phyloP scores from a whole-genome alignment of 1,140 invertebrate genomes.

The Pantala flavescens region DNA sequence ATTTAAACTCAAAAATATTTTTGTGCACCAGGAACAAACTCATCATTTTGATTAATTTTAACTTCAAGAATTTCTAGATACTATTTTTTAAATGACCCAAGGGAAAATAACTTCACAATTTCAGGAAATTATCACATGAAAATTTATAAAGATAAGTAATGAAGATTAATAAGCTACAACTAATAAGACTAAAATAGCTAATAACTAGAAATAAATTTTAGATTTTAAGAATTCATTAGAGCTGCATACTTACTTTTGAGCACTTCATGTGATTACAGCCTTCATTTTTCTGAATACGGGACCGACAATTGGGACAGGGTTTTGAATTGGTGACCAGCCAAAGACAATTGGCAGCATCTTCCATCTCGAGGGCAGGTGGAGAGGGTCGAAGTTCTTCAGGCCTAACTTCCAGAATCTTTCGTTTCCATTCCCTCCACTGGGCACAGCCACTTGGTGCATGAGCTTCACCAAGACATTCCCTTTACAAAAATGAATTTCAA shows the following conservation, averaged over 20 bases:
- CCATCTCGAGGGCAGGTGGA: slow-evolving; percentile 39
- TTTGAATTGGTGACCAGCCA: slow-evolving; percentile 67
- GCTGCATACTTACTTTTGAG: slow-evolving; percentile 53
- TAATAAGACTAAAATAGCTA: too few relatives aligned
- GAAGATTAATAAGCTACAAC: too few relatives aligned
- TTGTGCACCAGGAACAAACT: too few relatives aligned
- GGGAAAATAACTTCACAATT: too few relatives aligned
- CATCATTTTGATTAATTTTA: too few relatives aligned
- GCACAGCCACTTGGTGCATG: slow-evolving; percentile 58
- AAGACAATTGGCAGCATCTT: slow-evolving; percentile 57
- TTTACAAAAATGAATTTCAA: slow-evolving; percentile 24
- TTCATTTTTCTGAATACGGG: slow-evolving; percentile 67
- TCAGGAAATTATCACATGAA: too few relatives aligned
- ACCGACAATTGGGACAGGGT: slow-evolving; percentile 60
- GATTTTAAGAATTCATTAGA: too few relatives aligned
- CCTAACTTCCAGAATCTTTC: slow-evolving; percentile 51
- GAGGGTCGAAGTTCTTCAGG: slow-evolving; percentile 47
- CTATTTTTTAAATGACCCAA: too few relatives aligned
- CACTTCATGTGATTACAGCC: slow-evolving; percentile 73
- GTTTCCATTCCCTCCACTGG: slow-evolving; percentile 54
- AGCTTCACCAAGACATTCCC: slow-evolving; percentile 53
- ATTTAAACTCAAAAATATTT: too few relatives aligned
- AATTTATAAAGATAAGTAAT: too few relatives aligned
- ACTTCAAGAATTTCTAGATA: too few relatives aligned
- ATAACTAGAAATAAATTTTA: too few relatives aligned